A percentile compares a stretch with the other conserved stretches of the same genome.
These are phyloP conservation scores for Anhinga rufa DNA, from an alignment of 2,113 vertebrate genomes.

Conservation along the genomic window DNA sequence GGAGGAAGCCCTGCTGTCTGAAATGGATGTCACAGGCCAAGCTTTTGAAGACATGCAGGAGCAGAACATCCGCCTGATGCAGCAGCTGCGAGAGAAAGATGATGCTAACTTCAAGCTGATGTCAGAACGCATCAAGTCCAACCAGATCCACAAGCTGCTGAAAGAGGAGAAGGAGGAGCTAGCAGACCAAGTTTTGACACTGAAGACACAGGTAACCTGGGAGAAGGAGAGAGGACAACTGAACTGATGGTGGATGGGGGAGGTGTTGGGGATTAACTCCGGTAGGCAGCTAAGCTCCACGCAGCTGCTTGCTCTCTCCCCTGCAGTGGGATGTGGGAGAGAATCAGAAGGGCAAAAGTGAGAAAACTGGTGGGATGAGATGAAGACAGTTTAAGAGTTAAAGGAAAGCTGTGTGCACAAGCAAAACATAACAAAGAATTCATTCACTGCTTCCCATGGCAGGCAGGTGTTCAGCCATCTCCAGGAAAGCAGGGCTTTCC, in stretches of 20 bases:
- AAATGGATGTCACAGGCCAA: conserved; percentile 99
- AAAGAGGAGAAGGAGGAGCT: conserved; percentile 98
- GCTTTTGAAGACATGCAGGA: conserved; percentile 99
- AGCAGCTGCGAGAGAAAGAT: conserved; percentile 95
- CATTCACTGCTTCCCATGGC: neutral
- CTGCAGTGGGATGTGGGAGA: neutral
- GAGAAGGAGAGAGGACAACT: neutral
- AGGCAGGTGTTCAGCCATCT: neutral
- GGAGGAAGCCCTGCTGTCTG: conserved; percentile 92
- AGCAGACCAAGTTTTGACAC: conserved; percentile 90
- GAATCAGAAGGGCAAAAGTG: neutral
- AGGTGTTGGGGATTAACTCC: neutral
- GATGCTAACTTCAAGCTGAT: conserved; percentile 98
- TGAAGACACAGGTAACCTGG: conserved; percentile 89
- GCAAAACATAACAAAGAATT: neutral
- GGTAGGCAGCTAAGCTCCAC: neutral
- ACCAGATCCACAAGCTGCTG: conserved; percentile 97
- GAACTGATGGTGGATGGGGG: neutral
- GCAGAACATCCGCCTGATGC: conserved; percentile 97
- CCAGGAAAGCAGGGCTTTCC: neutral
- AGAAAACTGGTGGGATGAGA: neutral
- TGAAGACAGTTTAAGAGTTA: neutral
- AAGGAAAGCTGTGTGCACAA: neutral
- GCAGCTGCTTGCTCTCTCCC: rapidly evolving
- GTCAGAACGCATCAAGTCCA: conserved; percentile 97